Base-by-base conservation (phyloP, 1,140 invertebrate genomes). In the Dendroctonus ponderosae region DNA sequence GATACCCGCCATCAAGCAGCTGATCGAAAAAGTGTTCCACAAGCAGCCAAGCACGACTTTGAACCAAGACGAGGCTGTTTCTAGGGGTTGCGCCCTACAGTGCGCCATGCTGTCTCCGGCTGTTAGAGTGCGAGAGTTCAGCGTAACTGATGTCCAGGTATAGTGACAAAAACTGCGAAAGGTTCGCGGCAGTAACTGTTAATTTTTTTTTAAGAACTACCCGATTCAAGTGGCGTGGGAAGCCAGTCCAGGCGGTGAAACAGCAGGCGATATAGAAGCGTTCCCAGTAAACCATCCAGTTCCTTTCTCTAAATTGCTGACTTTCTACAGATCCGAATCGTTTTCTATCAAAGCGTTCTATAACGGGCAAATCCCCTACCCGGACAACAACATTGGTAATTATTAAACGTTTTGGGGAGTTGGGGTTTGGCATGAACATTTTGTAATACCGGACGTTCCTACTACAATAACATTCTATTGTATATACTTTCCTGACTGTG, bases 11-110 rank as follows among this genome's bases (percentile, higher is more conserved):
- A 89, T 99, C 14, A 99, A 98, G 80, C 81, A 84, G 40, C 75
- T 97, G 7, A 91, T 99, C 66, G 91, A 94, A 76, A 87, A 92
- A 77, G 86, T 95, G 0, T 97, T 96, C 79, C 86, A 87, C 12
- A 92, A 93, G 75, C 82, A 87, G 53, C 87, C 93, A 12, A 96
- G 93, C 48, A 99, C 97, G 1, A 99, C 97, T 11, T 80, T 99
- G 38, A 99, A 99, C 81, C 91, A 97, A 78, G 97, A 99, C 80
- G 98, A 99, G 81, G 92, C 97, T 38, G 95, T 99, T 7, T 86
- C 96, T 6, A 86, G 97, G 59, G 97, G 97, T 0, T 98, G 96
- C 80, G 96, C 97, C 39, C 81, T 99, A 41, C 94, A 97, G 78
- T 98, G 93, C 82, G 97, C 97, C 7, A 98, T 99, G 83, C 82